Evolutionary conservation across 2,113 vertebrate genomes (phyloP), one percentile per base, ranked within the genome.

Genomic region (Acrocephalus arundinaceus): DNA sequence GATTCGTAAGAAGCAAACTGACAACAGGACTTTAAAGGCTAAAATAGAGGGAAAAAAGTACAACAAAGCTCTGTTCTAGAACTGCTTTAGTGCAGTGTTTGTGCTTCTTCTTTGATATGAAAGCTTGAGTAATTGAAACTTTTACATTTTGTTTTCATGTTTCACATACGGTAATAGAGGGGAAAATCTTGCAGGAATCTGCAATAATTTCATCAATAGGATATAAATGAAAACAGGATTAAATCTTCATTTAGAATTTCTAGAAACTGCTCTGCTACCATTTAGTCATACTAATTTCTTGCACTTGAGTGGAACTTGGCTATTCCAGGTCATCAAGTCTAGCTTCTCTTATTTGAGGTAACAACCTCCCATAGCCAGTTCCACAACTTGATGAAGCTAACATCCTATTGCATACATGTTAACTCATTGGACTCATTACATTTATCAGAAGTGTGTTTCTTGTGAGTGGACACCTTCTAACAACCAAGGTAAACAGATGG

Each of bases 401-500:
- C 17, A 54, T 11, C 8, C 48, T 54, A 15, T 10, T 49, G 13
- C 22, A 39, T 16, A 51, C 1, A 3, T 35, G 6, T 51, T 45
- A 45, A 2, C 10, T 75, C 10, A 25, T 4, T 35, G 19, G 6
- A n/a, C 4, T n/a, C 4, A 28, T 23, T 48, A 12, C 1, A 28
- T 82, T 61, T 73, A 51, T 31, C 41, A 85, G 31, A 68, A 51
- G 20, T 39, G 24, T 45, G 9, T 67, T 84, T 54, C 68, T 77
- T 37, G 30, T 48, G 20, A 33, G 14, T 43, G 20, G 13, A 55
- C 5, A 20, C 15, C 12, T 68, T 63, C 18, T 51, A 63, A 72
- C 6, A 59, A 4, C 7, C 39, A 61, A 2, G 0, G 0, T 33
- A 76, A 58, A 63, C 1, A 54, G 39, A 30, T 2, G 49, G 15